Evolutionary conservation across 2,797 vertebrate genomes (phyloP), one percentile per base, ranked within the genome.

Genomic region (Sebastes iracundus): DNA sequence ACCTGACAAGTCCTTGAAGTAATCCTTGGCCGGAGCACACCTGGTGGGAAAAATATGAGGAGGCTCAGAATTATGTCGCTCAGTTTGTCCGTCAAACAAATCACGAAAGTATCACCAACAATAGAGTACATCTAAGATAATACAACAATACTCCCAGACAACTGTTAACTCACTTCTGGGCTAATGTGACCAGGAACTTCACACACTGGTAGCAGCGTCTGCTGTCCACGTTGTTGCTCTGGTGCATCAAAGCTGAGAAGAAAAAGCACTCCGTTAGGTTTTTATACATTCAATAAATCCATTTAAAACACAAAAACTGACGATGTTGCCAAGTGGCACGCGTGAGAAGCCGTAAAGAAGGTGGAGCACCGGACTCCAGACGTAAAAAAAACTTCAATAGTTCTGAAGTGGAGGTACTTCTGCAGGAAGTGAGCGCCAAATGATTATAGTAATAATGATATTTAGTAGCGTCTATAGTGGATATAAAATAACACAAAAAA

Each of bases 201-300:
- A 99, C 97, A 93, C 99, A 99, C 93, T 99, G 99, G 90, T 99
- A 99, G 94, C 99, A 99, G 70, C 99, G 98, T 59, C 98, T 97
- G 95, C 99, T 99, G 96, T 99, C 98, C 91, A 98, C 96, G 0
- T 99, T 99, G 89, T 99, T 99, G 90, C 98, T 99, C 93, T 99
- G 98, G 83, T 99, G 99, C 98, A 99, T 99, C 93, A 99, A 92
- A 66, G 98, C 99, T 99, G 94, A 7, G 77, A 83, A 33, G 38
- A 66, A 8, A 73, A 49, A 53, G 30, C 2, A 42, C 3, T 52
- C 16, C 3, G 49, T 53, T 13, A 28, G 8, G 14, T 53, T 87
- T 75, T 16, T 2, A 42, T 3, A 25, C 16, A n/a, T 27, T 86
- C 12, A 59, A 6, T 23, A 35, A 58, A 58, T 72, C 3, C 1